Evolutionary conservation across 2,888 invertebrate species (phyloP), one percentile per base, ranked within the genome.

Genomic region (Anoplius nigerrimus): DNA sequence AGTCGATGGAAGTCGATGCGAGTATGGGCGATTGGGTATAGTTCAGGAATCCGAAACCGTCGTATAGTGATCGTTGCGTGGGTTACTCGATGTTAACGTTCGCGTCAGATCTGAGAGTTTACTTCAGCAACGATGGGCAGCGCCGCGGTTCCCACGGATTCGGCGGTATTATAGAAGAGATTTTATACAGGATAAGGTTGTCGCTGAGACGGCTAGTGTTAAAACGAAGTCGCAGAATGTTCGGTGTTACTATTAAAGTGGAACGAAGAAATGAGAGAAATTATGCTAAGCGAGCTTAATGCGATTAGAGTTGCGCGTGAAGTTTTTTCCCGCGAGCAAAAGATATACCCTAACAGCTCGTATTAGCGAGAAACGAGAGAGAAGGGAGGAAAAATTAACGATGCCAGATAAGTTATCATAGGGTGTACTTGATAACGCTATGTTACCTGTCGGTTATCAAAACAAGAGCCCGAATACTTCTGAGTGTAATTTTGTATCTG

Each of bases 401-500:
- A 60, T 46, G 53, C 56, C 61, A 67, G 65, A 66, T 68, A 62
- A 48, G 62, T 64, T 61, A 63, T 72, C 62, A 76, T 76, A 74
- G 74, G 55, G 46, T 76, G 68, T 79, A 75, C 71, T 75, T 72
- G 75, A 77, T 72, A 77, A 72, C 68, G 73, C 72, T 77, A 73
- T 79, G 80, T 79, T 77, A 80, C 70, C 72, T 77, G 74, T 77
- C 64, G 65, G 75, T 73, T 79, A 70, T 34, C 11, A 13, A 69
- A 71, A 73, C 58, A 68, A 73, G 75, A 34, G 34, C 74, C 70
- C 62, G 75, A 69, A 71, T 78, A 79, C 66, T 77, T 73, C 73
- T 79, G 74, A 75, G 72, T 66, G 80, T 79, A 79, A 80, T 79
- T 79, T 79, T 79, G 63, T 79, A 79, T 79, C 75, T 77, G 78